phyloP scores from a whole-genome alignment of 1,140 invertebrate genomes.

The Anagrus nilaparvatae region DNA sequence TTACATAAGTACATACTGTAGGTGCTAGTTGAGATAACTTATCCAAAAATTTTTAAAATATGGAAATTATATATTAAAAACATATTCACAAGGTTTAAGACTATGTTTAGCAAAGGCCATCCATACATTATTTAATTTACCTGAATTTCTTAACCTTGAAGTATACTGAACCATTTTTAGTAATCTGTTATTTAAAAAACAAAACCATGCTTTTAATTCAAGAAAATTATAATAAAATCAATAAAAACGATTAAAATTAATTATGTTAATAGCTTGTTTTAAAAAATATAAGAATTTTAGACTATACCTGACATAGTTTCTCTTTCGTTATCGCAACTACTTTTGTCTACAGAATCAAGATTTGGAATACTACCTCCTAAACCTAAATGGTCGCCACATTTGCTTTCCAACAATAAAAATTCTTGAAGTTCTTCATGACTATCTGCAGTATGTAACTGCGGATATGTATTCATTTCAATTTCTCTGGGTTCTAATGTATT shows the following conservation, averaged over 20 bases:
- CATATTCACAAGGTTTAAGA: no score
- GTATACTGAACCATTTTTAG: conserved; percentile 27
- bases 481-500: conserved; percentile 50
- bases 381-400: conserved; percentile 46
- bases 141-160: conserved; percentile 12
- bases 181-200: conserved; percentile 31
- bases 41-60: no score
- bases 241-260: no score
- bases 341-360: conserved; percentile 29
- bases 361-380: conserved; percentile 41
- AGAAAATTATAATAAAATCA: neutral
- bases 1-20: no score
- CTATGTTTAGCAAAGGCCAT: neutral
- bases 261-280: no score
- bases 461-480: conserved; percentile 47
- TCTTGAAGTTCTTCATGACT: conserved; percentile 56
- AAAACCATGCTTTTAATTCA: no score
- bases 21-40: no score
- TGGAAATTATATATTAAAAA: no score
- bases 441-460: conserved; percentile 49
- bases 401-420: conserved; percentile 53
- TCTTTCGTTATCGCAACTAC: conserved; percentile 29
- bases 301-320: conserved; percentile 36
- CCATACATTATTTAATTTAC: conserved; percentile 16
- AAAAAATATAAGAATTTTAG: no score